A percentile compares a stretch with the other conserved stretches of the same genome.
Evolutionary conservation across 2,797 vertebrate species (phyloP).

Genomic region (Anguilla marmorata): DNA sequence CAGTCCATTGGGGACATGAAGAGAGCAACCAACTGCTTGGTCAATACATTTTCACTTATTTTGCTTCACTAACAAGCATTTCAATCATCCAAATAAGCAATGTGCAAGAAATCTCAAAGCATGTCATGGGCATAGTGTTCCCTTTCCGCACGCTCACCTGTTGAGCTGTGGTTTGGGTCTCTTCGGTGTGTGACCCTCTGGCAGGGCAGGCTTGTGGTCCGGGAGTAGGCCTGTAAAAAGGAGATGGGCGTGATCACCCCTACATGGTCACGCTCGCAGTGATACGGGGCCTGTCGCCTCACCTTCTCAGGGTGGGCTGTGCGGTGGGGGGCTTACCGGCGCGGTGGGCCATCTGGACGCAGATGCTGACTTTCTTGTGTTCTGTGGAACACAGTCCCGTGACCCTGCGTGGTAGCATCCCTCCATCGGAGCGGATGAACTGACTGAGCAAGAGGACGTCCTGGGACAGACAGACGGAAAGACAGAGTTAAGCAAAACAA

Average conservation of each 20-base stretch:
- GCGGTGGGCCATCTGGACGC: slow-evolving; percentile 96
- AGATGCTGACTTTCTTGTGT: slow-evolving; percentile 83
- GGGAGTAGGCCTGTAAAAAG: slow-evolving; percentile 84
- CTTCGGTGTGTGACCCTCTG: slow-evolving; percentile 80
- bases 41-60: background rate
- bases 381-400: slow-evolving; percentile 91
- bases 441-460: slow-evolving; percentile 92
- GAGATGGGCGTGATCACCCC: background rate
- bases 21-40: background rate
- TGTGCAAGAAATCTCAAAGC: background rate
- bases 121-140: background rate
- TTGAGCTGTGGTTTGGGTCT: slow-evolving; percentile 77
- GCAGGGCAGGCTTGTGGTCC: slow-evolving; percentile 84
- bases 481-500: background rate
- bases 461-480: slow-evolving; percentile 58
- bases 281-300: too few species aligned
- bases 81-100: background rate
- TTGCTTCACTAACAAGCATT: background rate
- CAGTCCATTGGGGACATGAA: too few species aligned
- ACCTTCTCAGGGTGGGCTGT: background rate
- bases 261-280: background rate
- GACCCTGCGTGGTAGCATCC: slow-evolving; percentile 83
- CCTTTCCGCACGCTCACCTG: slow-evolving; percentile 73
- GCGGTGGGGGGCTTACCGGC: slow-evolving; percentile 73
- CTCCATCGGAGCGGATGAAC: slow-evolving; percentile 90